Base-by-base conservation (phyloP, 64 coral and sea anemone species). In the Stichodactyla helianthus region DNA sequence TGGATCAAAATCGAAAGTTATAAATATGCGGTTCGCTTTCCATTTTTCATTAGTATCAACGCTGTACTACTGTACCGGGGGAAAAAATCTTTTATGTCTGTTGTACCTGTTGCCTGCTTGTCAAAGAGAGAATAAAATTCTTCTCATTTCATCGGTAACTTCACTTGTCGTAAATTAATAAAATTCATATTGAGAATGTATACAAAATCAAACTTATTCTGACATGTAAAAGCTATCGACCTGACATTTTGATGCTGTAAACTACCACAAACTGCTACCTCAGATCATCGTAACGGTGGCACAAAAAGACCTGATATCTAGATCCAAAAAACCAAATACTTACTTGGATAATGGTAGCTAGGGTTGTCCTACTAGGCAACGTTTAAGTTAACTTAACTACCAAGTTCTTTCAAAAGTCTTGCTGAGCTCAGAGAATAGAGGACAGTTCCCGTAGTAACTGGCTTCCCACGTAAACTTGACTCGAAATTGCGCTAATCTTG, bases 381-480 rank as follows among this genome's bases (percentile, higher is more conserved):
- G n/a, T 13, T 11, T 74, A 31, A 31, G 25, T 74, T 10, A 28
- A 74, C 23, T 74, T 31, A 74, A 9, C 22, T 74, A 74, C 22
- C 25, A 74, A 74, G 68, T 74, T 74, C 23, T 74, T 74, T n/a
- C 25, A 74, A 74, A 74, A 74, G 68, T 74, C 68, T 74, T 74
- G 68, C 22, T 31, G 68, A 31, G 68, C 22, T 27, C 68, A 23
- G 11, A 74, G 68, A 74, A 74, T 74, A 11, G 27, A 52, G 17
- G 78, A 51, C 78, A 81, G 78, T 81, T 81, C 78, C 78, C 78
- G 78, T 81, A 81, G 78, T 52, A 81, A 81, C 78, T 81, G 78
- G 3, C 78, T 54, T 51, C 52, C 35, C 78, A 51, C 35, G 52
- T 81, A 81, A 81, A 81, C 78, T 20, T 81, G 14, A 81, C 16